Evolutionary conservation across 2,888 invertebrate species (phyloP).

Genomic region (Melipona bicolor): DNA sequence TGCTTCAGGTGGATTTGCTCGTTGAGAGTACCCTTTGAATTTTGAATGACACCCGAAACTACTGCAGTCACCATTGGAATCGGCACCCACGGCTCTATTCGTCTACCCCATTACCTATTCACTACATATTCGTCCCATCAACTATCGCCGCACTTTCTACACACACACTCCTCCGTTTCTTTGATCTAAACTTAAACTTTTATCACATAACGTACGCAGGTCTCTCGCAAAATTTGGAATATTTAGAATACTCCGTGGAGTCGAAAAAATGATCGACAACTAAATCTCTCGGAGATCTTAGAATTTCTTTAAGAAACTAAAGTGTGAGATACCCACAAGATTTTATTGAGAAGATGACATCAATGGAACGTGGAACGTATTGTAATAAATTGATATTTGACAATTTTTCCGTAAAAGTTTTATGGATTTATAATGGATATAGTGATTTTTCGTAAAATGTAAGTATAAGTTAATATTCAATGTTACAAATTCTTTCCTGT

Average conservation of each 20-base stretch:
- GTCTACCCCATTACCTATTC: slow-evolving; percentile 16
- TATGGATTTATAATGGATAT: too few relatives aligned
- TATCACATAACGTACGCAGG: too few relatives aligned
- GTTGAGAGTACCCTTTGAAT: slow-evolving; percentile 54
- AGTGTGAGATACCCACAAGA: too few relatives aligned
- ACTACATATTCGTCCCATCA: slow-evolving; percentile 55
- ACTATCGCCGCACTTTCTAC: slow-evolving; percentile 33
- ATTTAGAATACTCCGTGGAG: neutral
- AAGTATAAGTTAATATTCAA: too few relatives aligned
- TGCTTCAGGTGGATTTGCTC: slow-evolving; percentile 29
- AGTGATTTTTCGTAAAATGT: too few relatives aligned
- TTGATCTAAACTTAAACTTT: neutral
- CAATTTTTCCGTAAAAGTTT: too few relatives aligned
- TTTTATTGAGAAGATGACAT: too few relatives aligned
- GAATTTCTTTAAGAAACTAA: neutral
- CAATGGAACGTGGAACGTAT: too few relatives aligned
- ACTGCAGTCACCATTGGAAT: slow-evolving; percentile 57
- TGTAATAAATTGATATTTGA: too few relatives aligned
- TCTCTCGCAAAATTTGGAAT: neutral
- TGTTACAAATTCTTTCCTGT: too few relatives aligned
- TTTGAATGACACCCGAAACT: slow-evolving; percentile 56
- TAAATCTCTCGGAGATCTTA: neutral
- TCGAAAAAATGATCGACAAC: neutral
- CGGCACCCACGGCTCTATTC: slow-evolving; percentile 41
- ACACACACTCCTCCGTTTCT: slow-evolving; percentile 20